Conservation (phyloP, 2,888 invertebrate genomes). For the Deilephila porcellus region DNA sequence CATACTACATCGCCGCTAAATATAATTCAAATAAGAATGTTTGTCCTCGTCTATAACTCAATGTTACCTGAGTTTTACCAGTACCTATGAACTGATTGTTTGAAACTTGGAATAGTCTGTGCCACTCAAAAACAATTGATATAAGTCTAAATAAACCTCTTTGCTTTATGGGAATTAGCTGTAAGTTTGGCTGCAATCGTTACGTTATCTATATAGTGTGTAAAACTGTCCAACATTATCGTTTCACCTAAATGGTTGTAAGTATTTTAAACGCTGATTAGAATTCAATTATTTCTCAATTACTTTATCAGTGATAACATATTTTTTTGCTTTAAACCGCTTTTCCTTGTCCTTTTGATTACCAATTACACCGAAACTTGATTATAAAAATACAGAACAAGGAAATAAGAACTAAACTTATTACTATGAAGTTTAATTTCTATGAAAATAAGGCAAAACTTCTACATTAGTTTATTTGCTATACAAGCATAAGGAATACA, state of each 20-base stretch:
- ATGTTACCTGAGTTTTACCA: too few species aligned
- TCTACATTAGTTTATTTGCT: neutral
- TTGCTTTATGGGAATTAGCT: neutral
- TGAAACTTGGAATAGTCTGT: neutral
- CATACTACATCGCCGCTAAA: neutral
- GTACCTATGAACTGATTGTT: neutral
- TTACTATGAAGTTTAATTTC: neutral
- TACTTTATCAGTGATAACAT: slow-evolving; percentile 17
- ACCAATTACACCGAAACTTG: neutral
- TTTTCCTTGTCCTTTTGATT: neutral
- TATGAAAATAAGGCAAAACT: neutral
- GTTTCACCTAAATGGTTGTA: slow-evolving; percentile 12
- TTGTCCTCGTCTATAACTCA: too few species aligned
- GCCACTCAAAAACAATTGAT: neutral
- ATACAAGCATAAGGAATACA: neutral
- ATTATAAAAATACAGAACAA: neutral
- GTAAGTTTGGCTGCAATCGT: neutral
- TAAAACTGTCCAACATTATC: slow-evolving; percentile 15
- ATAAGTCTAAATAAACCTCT: neutral
- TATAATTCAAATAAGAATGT: neutral
- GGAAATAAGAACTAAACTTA: neutral
- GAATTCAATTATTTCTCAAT: slow-evolving; percentile 16
- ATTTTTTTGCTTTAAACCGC: slow-evolving; percentile 6
- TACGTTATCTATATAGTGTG: neutral
- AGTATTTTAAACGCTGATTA: slow-evolving; percentile 11